Percentiles rank a stretch among this genome's conserved stretches.
Conservation (phyloP, 2,113 vertebrate species). For the Tragelaphus scriptus region DNA sequence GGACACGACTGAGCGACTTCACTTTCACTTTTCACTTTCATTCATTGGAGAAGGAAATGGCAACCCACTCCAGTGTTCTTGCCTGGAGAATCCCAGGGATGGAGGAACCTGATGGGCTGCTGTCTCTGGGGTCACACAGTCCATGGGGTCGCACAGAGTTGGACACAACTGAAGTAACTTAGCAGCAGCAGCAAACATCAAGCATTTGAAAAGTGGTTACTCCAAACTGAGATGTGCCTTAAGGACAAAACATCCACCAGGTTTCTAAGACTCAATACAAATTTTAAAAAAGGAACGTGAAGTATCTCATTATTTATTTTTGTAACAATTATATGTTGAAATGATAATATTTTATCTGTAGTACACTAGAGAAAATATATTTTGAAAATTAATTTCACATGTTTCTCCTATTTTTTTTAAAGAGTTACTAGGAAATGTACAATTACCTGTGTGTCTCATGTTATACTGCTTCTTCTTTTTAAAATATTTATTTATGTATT, state of each 20-base stretch:
- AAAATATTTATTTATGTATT: not conserved
- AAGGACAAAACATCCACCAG: not conserved
- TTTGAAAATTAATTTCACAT: not conserved
- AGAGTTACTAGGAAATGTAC: not conserved
- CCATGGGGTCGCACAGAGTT: too few relatives aligned
- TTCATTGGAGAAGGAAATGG: too few relatives aligned
- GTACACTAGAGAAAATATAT: not conserved
- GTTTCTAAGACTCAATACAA: not conserved
- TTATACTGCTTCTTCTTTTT: not conserved
- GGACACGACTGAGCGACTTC: too few relatives aligned
- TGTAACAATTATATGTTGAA: not conserved
- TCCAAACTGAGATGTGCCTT: not conserved
- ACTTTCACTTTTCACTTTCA: too few relatives aligned
- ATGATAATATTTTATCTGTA: not conserved
- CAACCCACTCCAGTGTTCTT: too few relatives aligned
- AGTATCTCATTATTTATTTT: not conserved
- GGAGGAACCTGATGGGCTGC: too few relatives aligned
- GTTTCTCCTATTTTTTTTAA: not conserved
- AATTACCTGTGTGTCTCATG: not conserved
- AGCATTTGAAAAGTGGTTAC: not conserved
- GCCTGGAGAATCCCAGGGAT: too few relatives aligned
- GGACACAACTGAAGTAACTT: too few relatives aligned
- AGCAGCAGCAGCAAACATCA: not conserved
- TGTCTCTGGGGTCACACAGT: too few relatives aligned
- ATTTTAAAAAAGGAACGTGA: not conserved